phyloP scores from a whole-genome alignment of 2,113 vertebrate species.

The Acrocephalus kingi region DNA sequence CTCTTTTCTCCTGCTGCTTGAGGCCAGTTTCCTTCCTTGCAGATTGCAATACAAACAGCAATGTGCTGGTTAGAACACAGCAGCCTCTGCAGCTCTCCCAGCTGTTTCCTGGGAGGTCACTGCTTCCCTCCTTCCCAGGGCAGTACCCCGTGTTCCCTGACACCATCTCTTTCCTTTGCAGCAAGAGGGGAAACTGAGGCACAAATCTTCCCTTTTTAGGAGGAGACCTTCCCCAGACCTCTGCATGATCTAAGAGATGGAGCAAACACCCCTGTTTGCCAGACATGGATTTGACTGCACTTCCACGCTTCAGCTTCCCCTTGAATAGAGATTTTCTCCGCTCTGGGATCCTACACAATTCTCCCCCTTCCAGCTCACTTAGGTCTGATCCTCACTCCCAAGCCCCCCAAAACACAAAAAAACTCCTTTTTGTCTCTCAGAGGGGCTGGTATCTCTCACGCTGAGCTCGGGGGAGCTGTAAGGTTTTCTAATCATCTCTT shows the following conservation, averaged over 20 bases:
- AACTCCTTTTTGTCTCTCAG: background rate
- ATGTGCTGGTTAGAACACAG: background rate
- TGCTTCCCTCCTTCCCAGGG: background rate
- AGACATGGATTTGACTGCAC: background rate
- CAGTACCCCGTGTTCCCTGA: accelerated
- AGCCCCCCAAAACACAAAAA: background rate
- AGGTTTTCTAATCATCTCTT: conserved; percentile 40
- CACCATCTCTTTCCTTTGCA: background rate
- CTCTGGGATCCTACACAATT: background rate
- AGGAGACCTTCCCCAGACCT: background rate
- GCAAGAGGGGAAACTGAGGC: background rate
- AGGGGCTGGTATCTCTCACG: background rate
- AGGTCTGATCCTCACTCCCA: background rate
- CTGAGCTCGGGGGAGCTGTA: background rate
- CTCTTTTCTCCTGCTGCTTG: background rate
- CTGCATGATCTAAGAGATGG: background rate
- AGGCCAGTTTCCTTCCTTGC: background rate
- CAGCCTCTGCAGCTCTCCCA: background rate
- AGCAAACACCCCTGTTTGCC: background rate
- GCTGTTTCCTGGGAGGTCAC: accelerated
- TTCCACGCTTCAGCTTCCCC: background rate
- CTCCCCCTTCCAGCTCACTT: background rate
- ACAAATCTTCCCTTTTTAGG: background rate
- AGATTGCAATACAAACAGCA: background rate
- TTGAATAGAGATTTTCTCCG: accelerated